These are phyloP conservation scores for Decapterus maruadsi DNA, from an alignment of 2,797 vertebrate genomes.

Conservation along the genomic window DNA sequence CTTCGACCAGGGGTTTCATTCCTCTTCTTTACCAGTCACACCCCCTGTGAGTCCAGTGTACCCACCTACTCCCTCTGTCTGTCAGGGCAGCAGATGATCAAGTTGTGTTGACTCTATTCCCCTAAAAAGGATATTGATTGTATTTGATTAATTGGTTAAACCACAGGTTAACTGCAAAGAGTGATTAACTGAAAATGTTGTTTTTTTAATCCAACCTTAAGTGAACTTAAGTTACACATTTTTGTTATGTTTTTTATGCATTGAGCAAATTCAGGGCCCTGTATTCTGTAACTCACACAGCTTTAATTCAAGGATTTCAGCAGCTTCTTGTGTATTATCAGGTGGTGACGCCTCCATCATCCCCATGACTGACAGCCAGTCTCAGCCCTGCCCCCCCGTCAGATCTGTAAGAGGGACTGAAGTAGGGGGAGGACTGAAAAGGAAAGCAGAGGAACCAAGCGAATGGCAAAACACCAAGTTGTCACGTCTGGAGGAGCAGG, in stretches of 20 bases:
- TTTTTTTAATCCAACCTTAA: no score
- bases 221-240: background rate
- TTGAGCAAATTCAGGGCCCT: background rate
- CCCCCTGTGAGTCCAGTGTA: constrained; percentile 90
- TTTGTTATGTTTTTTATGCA: no score
- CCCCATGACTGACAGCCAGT: constrained; percentile 83
- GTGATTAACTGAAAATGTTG: no score
- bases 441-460: constrained; percentile 58
- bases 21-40: constrained; percentile 95
- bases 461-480: constrained; percentile 1
- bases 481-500: constrained; percentile 29
- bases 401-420: constrained; percentile 8
- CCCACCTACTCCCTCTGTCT: background rate
- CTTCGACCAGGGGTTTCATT: constrained; percentile 86
- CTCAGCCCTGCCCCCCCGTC: constrained; percentile 80
- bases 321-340: constrained; percentile 58
- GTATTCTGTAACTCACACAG: background rate
- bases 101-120: background rate
- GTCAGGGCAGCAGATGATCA: no score
- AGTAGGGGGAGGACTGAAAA: constrained; percentile 65
- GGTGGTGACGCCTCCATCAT: constrained; percentile 97
- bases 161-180: background rate
- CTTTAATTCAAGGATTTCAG: background rate
- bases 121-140: background rate
- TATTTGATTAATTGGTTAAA: background rate